Evolutionary conservation across 1,140 invertebrate genomes (phyloP).

Genomic region (Hylaeus anthracinus): DNA sequence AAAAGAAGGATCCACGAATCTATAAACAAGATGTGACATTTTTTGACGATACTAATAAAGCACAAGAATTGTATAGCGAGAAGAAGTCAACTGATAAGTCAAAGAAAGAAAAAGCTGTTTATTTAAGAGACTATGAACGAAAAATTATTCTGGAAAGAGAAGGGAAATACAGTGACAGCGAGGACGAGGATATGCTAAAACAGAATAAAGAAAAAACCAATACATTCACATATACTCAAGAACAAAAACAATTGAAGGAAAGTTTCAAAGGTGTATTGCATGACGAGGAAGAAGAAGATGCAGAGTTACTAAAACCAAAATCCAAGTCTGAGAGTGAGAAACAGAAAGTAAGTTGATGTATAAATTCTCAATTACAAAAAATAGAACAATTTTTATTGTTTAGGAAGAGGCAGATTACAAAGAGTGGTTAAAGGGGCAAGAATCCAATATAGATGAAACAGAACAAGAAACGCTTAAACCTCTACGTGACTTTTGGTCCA

Average conservation of each 20-base stretch:
- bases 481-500: slow-evolving; percentile 92
- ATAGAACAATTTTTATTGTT: slow-evolving; percentile 22
- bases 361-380: slow-evolving; percentile 5
- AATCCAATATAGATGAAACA: slow-evolving; percentile 84
- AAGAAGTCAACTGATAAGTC: slow-evolving; percentile 71
- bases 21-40: slow-evolving; percentile 90
- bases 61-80: slow-evolving; percentile 66
- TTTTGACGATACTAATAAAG: slow-evolving; percentile 82
- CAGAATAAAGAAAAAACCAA: slow-evolving; percentile 51
- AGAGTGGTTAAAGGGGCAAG: slow-evolving; percentile 91
- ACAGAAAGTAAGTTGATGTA: slow-evolving; percentile 69
- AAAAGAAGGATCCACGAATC: slow-evolving; percentile 93
- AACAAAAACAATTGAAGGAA: slow-evolving; percentile 86
- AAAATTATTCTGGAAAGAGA: slow-evolving; percentile 87
- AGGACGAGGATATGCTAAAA: slow-evolving; percentile 73
- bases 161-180: slow-evolving; percentile 83
- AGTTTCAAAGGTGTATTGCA: slow-evolving; percentile 83
- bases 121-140: slow-evolving; percentile 90
- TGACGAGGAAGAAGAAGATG: slow-evolving; percentile 81
- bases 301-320: slow-evolving; percentile 82
- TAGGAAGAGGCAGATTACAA: slow-evolving; percentile 86
- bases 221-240: slow-evolving; percentile 84
- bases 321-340: slow-evolving; percentile 85
- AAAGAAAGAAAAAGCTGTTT: slow-evolving; percentile 84
- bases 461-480: slow-evolving; percentile 86